These are phyloP conservation scores for Gymnocheta viridis DNA, from an alignment of 2,888 invertebrate genomes.

Conservation along the genomic window DNA sequence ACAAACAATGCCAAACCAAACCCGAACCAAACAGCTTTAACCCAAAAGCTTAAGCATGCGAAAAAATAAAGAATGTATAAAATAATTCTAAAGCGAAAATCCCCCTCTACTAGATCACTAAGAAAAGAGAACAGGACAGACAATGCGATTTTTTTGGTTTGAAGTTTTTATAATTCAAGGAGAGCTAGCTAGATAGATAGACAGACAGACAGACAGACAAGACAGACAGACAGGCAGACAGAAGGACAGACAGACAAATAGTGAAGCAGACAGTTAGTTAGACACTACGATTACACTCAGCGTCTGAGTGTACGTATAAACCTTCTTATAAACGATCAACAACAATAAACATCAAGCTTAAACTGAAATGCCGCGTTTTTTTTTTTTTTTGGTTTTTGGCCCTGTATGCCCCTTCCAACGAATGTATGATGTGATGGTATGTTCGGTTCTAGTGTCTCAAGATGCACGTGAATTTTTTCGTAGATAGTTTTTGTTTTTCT, in stretches of 20 bases:
- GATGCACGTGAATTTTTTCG: slow-evolving; percentile 64
- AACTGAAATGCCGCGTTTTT: slow-evolving; percentile 59
- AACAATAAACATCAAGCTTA: slow-evolving; percentile 68
- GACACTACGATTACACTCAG: slow-evolving; percentile 60
- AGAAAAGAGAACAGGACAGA: slow-evolving; percentile 52
- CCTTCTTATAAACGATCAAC: slow-evolving; percentile 68
- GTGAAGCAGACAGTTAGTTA: slow-evolving; percentile 66
- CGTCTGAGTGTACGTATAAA: slow-evolving; percentile 17
- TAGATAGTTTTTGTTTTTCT: slow-evolving; percentile 22
- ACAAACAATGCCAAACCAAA: slow-evolving; percentile 63
- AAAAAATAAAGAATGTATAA: slow-evolving; percentile 53
- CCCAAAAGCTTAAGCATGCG: slow-evolving; percentile 68
- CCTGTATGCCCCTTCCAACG: background rate
- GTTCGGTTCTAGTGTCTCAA: slow-evolving; percentile 12
- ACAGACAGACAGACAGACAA: background rate
- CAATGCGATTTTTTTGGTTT: slow-evolving; percentile 25
- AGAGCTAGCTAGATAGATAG: slow-evolving; percentile 24
- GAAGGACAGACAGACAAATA: slow-evolving; percentile 43
- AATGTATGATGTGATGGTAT: background rate
- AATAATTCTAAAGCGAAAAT: slow-evolving; percentile 43
- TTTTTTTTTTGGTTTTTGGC: background rate
- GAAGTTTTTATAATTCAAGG: slow-evolving; percentile 52
- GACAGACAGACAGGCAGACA: slow-evolving; percentile 2
- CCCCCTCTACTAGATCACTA: slow-evolving; percentile 49
- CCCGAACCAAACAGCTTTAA: slow-evolving; percentile 61